Evolutionary conservation across 2,113 vertebrate species (phyloP).

Genomic region (Haplochromis vanheusdeni): DNA sequence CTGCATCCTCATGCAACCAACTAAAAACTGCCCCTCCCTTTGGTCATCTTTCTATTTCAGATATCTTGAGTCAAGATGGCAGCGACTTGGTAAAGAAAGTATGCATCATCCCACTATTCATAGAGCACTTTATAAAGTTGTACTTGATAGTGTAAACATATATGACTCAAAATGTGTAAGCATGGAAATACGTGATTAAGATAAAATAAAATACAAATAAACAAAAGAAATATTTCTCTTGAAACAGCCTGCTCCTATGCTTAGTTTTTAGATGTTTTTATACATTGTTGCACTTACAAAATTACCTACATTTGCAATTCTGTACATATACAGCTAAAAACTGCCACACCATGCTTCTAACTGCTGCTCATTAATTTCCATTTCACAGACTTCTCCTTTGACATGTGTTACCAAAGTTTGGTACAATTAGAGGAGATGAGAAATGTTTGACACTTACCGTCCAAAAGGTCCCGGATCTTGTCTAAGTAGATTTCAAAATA

Average conservation of each 20-base stretch:
- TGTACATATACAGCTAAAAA: neutral
- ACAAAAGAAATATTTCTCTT: neutral
- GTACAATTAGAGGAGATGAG: neutral
- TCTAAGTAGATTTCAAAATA: constrained; percentile 98
- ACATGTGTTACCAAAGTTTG: neutral
- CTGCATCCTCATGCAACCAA: neutral
- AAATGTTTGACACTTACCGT: constrained; percentile 72
- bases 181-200: neutral
- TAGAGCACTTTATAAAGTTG: neutral
- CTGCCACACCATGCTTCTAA: neutral
- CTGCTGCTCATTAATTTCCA: neutral
- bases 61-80: neutral
- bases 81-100: neutral
- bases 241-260: neutral
- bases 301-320: accelerated
- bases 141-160: accelerated
- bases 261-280: neutral
- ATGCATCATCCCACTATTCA: neutral
- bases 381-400: neutral
- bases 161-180: neutral
- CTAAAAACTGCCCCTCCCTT: neutral
- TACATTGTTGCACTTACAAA: neutral
- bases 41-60: neutral
- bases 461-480: constrained; percentile 91
- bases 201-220: neutral